Base-by-base conservation (phyloP, 2,113 vertebrate species). In the Amia ocellicauda region DNA sequence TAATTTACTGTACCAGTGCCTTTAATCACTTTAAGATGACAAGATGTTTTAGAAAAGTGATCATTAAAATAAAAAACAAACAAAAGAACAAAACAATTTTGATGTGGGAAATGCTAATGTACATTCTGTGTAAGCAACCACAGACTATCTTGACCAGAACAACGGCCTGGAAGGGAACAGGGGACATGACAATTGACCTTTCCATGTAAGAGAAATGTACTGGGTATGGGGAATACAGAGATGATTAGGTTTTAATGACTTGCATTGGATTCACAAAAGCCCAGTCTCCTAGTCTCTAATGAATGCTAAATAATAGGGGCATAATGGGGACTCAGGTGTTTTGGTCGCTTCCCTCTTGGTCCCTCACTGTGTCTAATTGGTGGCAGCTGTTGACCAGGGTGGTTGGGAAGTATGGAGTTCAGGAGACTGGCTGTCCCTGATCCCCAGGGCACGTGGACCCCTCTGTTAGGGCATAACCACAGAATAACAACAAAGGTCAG, bases 241-340 rank as follows among this genome's bases (percentile, higher is more conserved):
- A 43, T 20, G 10, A 63, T 61, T 69, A 40, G 60, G 74, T 51
- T 64, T 27, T 72, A 58, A 72, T 75, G 14, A 53, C 63, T 42
- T 42, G n/a, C 53, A 22, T 36, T 42, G 22, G 57, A 23, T 41
- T 59, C 57, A 59, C 42, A 26, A 56, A 28, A 3, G 24, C 42
- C 7, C 3, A 8, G 17, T 24, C 58, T 42, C 58, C 26, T 60
- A 13, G 23, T 58, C 20, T 43, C 53, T 22, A 29, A 29, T 67
- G 16, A 20, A 51, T 20, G 65, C 29, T 9, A 0, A 0, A 68
- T 54, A 73, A 67, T 26, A 61, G 8, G 3, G n/a, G 57, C 62
- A 55, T 64, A 66, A 68, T 62, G 54, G 58, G 66, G 52, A 11
- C 27, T 53, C 60, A 64, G 31, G 50, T 57, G 26, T 27, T 2